phyloP scores from a whole-genome alignment of 2,113 vertebrate species.

The Carlito syrichta region DNA sequence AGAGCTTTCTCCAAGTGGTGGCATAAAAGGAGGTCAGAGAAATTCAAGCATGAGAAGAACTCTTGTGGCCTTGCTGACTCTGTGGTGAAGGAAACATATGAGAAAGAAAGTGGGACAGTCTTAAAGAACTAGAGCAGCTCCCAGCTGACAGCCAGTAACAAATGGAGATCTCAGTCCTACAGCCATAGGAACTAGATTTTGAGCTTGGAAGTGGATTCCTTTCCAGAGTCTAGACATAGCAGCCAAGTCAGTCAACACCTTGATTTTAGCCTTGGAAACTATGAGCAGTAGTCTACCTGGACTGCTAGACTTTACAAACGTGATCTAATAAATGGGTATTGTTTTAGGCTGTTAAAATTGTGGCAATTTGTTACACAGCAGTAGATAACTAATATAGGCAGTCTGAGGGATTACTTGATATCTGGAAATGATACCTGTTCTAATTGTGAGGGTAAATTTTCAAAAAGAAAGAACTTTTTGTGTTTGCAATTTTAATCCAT shows the following conservation, averaged over 20 bases:
- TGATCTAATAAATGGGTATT: neutral
- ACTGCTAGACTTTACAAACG: neutral
- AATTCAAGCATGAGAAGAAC: neutral
- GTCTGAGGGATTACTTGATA: neutral
- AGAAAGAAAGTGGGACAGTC: neutral
- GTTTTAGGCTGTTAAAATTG: neutral
- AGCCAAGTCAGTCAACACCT: neutral
- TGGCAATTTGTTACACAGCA: neutral
- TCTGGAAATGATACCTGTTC: neutral
- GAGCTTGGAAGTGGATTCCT: neutral
- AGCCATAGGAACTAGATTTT: neutral
- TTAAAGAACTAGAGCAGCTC: neutral
- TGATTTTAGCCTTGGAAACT: neutral
- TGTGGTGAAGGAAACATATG: neutral
- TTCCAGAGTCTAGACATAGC: neutral
- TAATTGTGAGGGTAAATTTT: neutral
- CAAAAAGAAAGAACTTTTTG: neutral
- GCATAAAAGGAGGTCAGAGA: neutral
- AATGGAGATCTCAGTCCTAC: neutral
- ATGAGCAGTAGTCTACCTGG: neutral
- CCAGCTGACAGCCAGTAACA: neutral
- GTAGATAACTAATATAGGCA: neutral
- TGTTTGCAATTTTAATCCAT: slow-evolving; percentile 4
- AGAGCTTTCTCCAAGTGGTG: neutral
- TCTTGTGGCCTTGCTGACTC: neutral